These are phyloP conservation scores for Mormoops blainvillei DNA, from an alignment of 2,113 vertebrate species.

Conservation along the genomic window DNA sequence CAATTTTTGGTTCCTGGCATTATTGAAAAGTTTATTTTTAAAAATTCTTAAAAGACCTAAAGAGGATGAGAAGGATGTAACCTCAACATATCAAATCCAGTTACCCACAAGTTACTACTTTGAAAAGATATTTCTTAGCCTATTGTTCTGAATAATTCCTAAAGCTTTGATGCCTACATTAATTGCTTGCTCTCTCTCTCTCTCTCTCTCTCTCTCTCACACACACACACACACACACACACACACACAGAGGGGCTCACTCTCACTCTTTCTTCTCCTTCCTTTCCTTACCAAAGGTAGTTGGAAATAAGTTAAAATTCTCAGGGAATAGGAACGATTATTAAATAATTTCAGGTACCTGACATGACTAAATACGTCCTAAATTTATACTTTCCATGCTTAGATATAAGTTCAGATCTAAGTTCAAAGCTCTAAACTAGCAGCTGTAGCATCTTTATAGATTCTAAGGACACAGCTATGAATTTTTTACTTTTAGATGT, in stretches of 20 bases:
- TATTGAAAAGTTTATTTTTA: background rate
- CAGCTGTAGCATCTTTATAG: background rate
- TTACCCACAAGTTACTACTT: background rate
- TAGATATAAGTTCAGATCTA: conserved; percentile 15
- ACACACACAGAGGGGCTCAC: background rate
- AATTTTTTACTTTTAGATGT: conserved; percentile 61
- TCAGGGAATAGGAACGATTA: background rate
- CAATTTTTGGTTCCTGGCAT: background rate
- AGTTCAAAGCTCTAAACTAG: conserved; percentile 32
- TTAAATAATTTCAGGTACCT: background rate
- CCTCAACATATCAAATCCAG: background rate
- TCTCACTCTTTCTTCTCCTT: background rate
- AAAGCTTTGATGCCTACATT: background rate
- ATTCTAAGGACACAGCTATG: conserved; percentile 41
- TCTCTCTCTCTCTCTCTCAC: too few species aligned
- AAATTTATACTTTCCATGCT: conserved; percentile 12
- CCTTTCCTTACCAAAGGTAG: background rate
- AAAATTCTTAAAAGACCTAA: background rate
- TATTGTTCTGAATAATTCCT: background rate
- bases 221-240: too few species aligned
- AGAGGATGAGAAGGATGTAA: background rate
- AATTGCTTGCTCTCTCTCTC: background rate
- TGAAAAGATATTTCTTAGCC: background rate
- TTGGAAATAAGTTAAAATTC: conserved; percentile 1
- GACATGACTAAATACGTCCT: background rate